Base-by-base conservation (phyloP, 2,113 vertebrate genomes). In the Macroglossus sobrinus region DNA sequence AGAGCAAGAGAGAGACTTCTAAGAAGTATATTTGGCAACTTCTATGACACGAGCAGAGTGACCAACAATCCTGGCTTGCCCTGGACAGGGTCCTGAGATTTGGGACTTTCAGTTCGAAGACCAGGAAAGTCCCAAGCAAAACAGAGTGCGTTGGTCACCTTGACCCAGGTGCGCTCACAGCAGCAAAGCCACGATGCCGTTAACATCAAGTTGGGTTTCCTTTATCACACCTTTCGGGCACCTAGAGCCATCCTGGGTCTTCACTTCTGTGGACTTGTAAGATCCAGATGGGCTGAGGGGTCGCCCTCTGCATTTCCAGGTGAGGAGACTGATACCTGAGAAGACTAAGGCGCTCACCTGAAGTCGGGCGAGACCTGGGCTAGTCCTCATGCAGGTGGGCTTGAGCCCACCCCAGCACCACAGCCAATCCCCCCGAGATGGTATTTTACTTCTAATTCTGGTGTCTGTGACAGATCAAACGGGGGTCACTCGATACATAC, bases 201-300 rank as follows among this genome's bases (percentile, higher is more conserved):
- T 30, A 26, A 53, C 8, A 14, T 24, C 40, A n/a, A 33, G 40
- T 12, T 13, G 2, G 50, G 74, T 8, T n/a, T 7, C 66, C n/a
- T 35, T 57, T 14, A 24, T 19, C n/a, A 40, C 15, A 12, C 22
- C 24, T 75, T 45, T 64, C 38, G 19, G 11, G 14, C 21, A 59
- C 33, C 22, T 15, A 3, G 76, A 24, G 13, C 38, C 68, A 9
- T 26, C 6, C 28, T 14, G 50, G 26, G 21, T 7, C 84, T 81
- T 7, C n/a, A 2, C 24, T 72, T 28, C 24, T 72, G 10, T 53
- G 69, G 69, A 50, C 8, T 10, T 22, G 15, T 1, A 5, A 74
- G 19, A 50, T 1, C 22, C 28, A 8, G 6, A 4, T 16, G 12
- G 35, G 24, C 4, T 1, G 24, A 30, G 7, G 35, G 0, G 1